These are phyloP conservation scores for Phortica variegata DNA, from an alignment of 1,140 invertebrate species.

Conservation along the genomic window DNA sequence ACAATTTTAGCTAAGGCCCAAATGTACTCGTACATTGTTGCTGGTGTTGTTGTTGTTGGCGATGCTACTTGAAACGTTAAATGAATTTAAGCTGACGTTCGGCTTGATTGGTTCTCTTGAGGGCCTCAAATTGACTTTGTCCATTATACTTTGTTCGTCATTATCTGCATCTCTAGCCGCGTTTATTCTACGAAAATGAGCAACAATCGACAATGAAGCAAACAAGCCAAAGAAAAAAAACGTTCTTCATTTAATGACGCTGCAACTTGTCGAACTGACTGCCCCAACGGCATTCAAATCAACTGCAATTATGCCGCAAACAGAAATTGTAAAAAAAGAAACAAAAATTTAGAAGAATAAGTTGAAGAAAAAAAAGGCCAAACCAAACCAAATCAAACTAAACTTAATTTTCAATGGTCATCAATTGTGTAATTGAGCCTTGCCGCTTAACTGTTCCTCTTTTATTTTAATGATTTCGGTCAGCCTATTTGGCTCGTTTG, in stretches of 20 bases:
- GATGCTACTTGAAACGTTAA: constrained; percentile 45
- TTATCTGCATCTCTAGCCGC: constrained; percentile 21
- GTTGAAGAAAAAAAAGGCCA: too few relatives aligned
- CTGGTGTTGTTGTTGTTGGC: constrained; percentile 13
- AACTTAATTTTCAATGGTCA: constrained; percentile 52
- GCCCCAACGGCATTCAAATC: constrained; percentile 20
- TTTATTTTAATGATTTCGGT: too few relatives aligned
- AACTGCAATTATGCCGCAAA: constrained; percentile 51
- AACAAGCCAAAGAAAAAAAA: not conserved
- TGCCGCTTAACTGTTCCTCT: constrained; percentile 18
- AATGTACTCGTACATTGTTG: too few relatives aligned
- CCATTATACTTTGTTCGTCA: constrained; percentile 44
- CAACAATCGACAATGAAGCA: not conserved
- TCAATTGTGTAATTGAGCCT: constrained; percentile 50
- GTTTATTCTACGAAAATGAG: constrained; percentile 3
- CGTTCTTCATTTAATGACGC: constrained; percentile 35
- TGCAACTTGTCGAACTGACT: constrained; percentile 30
- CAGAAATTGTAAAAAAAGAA: too few relatives aligned
- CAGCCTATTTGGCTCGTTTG: too few relatives aligned
- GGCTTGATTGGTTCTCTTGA: constrained; percentile 47
- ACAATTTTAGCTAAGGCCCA: not conserved
- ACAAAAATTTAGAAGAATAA: too few relatives aligned
- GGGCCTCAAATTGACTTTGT: constrained; percentile 41
- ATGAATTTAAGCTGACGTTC: constrained; percentile 48
- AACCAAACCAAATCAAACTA: too few relatives aligned